Evolutionary conservation across 2,797 vertebrate species (phyloP).

Genomic region (Squalus acanthias): DNA sequence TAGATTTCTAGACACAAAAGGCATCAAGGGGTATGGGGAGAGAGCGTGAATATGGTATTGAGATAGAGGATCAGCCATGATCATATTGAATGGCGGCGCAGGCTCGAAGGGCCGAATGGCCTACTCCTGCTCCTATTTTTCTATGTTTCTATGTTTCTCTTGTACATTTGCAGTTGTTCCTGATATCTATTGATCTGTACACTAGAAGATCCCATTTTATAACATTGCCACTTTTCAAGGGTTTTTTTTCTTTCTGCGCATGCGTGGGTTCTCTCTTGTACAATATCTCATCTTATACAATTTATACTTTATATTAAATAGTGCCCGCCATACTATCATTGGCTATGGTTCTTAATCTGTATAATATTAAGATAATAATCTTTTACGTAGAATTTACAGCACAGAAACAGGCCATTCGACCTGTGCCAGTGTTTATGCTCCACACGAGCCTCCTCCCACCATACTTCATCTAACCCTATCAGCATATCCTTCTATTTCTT

Average conservation of each 20-base stretch:
- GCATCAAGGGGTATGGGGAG: too few relatives aligned
- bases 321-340: background rate
- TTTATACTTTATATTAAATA: background rate
- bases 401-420: background rate
- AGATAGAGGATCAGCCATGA: too few relatives aligned
- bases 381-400: background rate
- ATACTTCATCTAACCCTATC: background rate
- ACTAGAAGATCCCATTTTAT: background rate
- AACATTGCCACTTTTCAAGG: background rate
- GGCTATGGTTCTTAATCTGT: background rate
- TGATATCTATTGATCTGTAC: background rate
- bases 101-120: too few relatives aligned
- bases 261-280: too few relatives aligned
- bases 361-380: background rate
- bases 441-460: background rate
- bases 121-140: background rate
- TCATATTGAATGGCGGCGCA: too few relatives aligned
- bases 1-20: too few relatives aligned
- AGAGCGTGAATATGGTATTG: too few relatives aligned
- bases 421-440: background rate
- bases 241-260: background rate
- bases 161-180: background rate
- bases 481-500: background rate
- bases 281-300: background rate
- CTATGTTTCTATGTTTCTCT: background rate